Conservation (phyloP, 2,888 invertebrate genomes). For the Digitonthophagus gazella region DNA sequence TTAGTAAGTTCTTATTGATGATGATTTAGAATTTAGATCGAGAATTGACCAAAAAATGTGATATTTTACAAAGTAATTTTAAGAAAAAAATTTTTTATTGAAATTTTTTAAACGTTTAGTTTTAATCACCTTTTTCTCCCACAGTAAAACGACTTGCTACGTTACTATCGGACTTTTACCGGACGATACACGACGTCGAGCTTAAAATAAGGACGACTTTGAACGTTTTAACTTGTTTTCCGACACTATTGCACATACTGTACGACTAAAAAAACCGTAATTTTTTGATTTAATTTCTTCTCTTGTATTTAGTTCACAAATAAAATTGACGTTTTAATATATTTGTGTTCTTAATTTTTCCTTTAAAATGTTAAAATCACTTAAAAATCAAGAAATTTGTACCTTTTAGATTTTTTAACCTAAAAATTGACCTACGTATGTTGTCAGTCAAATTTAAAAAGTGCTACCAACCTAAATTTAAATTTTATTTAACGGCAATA, state of each 20-base stretch:
- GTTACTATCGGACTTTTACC: not conserved
- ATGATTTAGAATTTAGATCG: too few species aligned
- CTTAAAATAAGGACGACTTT: not conserved
- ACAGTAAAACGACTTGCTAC: not conserved
- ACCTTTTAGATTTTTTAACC: too few species aligned
- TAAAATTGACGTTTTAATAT: not conserved
- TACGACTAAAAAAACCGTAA: not conserved
- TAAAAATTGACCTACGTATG: too few species aligned
- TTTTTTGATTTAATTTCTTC: not conserved
- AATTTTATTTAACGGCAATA: too few species aligned
- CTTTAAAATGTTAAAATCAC: too few species aligned
- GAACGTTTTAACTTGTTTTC: not conserved
- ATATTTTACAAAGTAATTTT: not conserved
- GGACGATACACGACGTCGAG: not conserved
- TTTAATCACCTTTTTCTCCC: not conserved
- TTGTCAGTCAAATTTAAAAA: too few species aligned
- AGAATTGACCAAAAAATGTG: not conserved
- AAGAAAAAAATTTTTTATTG: not conserved
- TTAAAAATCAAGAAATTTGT: too few species aligned
- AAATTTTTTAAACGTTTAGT: not conserved
- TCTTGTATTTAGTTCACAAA: not conserved
- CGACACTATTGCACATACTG: not conserved
- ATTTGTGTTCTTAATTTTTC: not conserved
- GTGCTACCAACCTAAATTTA: too few species aligned
- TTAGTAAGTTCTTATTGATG: not conserved